Base-by-base conservation (phyloP, 2,113 vertebrate species). In the Ammospiza caudacuta region DNA sequence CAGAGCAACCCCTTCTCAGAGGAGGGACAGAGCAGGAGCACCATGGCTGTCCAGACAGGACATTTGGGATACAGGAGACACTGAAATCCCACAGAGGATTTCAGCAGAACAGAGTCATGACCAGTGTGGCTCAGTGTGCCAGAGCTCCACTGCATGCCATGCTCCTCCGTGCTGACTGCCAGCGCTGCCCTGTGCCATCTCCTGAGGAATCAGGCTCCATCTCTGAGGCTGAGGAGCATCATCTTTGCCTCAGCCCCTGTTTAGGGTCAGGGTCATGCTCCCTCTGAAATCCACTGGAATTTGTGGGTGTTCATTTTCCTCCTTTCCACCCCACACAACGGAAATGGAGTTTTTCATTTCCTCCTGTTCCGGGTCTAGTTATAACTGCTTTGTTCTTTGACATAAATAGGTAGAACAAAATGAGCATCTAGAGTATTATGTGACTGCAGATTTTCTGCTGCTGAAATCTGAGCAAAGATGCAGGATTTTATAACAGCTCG, bases 291-390 rank as follows among this genome's bases (percentile, higher is more conserved):
- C 44, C 44, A 5, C 0, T 68, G 58, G 74, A 54, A 47, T 82
- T n/a, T 82, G 44, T 82, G 58, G 33, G 55, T 91, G 24, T 80
- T 84, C 2, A 0, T 67, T 92, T 81, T 67, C 76, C 35, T 77
- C 22, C 52, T 83, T 75, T 83, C 46, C 28, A 68, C 37, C 33
- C 12, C 43, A 33, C 20, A 68, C 29, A 54, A 85, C 0, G 0
- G 84, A 83, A 92, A 87, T 41, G 52, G 64, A 87, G 78, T 69
- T 94, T 92, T 89, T 87, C 14, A 75, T 95, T 95, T 95, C 87
- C 74, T 92, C 46, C 54, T 3, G 1, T 54, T 69, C 62, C 46
- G 58, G 31, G 35, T 89, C 92, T 62, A 62, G 66, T 79, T 70
- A 37, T 85, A 82, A 73, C 83, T 63, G 58, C 80, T 95, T 89